phyloP scores from a whole-genome alignment of 2,888 invertebrate species.

The Stictocephala bisonia region DNA sequence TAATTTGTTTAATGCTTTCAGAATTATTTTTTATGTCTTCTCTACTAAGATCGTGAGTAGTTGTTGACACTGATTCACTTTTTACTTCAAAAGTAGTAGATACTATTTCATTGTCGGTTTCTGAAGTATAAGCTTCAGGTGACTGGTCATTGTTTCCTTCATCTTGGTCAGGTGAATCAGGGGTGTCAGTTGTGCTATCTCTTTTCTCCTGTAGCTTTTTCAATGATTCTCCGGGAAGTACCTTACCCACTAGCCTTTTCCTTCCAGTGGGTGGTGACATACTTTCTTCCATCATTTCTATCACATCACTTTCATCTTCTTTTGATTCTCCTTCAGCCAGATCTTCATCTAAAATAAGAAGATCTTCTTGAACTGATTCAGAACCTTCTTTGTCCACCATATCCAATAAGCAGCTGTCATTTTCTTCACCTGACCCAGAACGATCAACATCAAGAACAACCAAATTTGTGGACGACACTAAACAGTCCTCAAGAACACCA shows the following conservation, averaged over 20 bases:
- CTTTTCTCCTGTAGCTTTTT: conserved; percentile 58
- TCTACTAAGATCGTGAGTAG: conserved; percentile 41
- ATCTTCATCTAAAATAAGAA: conserved; percentile 55
- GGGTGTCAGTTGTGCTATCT: conserved; percentile 65
- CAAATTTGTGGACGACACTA: conserved; percentile 54
- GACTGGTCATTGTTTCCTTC: conserved; percentile 66
- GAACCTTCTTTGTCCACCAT: conserved; percentile 54
- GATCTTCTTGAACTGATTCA: conserved; percentile 42
- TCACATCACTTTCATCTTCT: conserved; percentile 65
- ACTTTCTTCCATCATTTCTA: conserved; percentile 63
- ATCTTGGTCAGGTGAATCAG: conserved; percentile 69
- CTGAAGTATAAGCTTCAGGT: conserved; percentile 64
- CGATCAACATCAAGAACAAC: conserved; percentile 56
- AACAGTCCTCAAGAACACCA: conserved; percentile 54
- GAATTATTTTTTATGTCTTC: conserved; percentile 51
- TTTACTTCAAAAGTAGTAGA: conserved; percentile 53
- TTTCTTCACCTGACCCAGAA: conserved; percentile 50
- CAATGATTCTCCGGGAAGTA: conserved; percentile 64
- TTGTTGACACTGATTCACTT: conserved; percentile 40
- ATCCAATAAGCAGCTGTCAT: conserved; percentile 53
- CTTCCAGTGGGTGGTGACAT: conserved; percentile 54
- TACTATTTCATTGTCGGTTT: conserved; percentile 60
- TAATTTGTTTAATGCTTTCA: conserved; percentile 62
- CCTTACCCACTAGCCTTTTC: conserved; percentile 61
- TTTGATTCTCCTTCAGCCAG: conserved; percentile 61